Evolutionary conservation across 2,888 invertebrate species (phyloP), one percentile per base, ranked within the genome.

Genomic region (Habroteleia sp.): DNA sequence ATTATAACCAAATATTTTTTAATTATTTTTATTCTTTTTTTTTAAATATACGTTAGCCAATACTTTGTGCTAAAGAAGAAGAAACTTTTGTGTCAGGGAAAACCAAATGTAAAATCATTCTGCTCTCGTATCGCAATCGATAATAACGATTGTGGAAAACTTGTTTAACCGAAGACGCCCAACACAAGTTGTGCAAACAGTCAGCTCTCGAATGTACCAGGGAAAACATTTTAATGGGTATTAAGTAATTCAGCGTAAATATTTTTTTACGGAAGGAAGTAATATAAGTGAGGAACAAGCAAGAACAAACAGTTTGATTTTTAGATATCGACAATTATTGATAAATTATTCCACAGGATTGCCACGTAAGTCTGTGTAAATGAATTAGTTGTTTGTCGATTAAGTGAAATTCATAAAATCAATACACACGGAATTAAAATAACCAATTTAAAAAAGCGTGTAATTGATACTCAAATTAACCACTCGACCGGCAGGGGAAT

Each of bases 201-300:
- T 7, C 6, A 8, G 5, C 14, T 37, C 17, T 29, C 27, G 13
- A 27, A 10, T 39, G 27, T 29, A 54, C 27, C 2, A n/a, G 7
- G 10, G 11, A 39, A 42, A 58, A 23, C 42, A 33, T 31, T 58
- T 41, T 42, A 42, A 60, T 37, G 46, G n/a, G n/a, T 29, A 60
- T 46, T 46, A 37, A 46, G 17, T 60, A 35, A 46, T 60, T 46
- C 11, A 3, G 23, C 4, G 60, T 46, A 35, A 60, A 46, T 46
- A 60, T 44, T 60, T 46, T 60, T 60, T 33, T 10, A 10, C 14
- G 6, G 2, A 8, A 5, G 13, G 3, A 37, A 31, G 37, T 23
- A 41, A 23, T 31, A 27, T 27, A 17, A 14, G 23, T 5, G 16
- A 4, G 4, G 8, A 16, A 8, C 14, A 8, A 25, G 29, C n/a